These are phyloP conservation scores for Monodelphis domestica DNA, from an alignment of 2,797 vertebrate genomes.

Conservation along the genomic window DNA sequence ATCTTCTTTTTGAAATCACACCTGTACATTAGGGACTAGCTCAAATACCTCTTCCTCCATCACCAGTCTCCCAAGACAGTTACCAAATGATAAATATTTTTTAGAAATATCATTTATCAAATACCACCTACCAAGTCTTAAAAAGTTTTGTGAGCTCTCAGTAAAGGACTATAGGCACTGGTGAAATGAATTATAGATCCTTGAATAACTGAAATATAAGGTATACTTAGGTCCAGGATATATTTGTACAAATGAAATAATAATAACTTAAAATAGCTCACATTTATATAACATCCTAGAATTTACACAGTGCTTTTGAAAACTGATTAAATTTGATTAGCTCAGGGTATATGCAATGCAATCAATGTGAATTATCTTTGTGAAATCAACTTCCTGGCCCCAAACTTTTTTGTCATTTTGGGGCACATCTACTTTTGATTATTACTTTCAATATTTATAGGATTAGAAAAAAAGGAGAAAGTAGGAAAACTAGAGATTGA, in stretches of 20 bases:
- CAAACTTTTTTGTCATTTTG: constrained; percentile 33
- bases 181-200: background rate
- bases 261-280: background rate
- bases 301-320: background rate
- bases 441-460: constrained; percentile 33
- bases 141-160: background rate
- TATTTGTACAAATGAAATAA: background rate
- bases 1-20: background rate
- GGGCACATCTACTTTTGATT: background rate
- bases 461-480: constrained; percentile 10
- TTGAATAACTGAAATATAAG: background rate
- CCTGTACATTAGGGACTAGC: background rate
- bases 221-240: background rate
- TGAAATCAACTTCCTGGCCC: constrained; percentile 7
- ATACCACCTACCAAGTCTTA: background rate
- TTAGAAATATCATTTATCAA: background rate
- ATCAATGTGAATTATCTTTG: constrained; percentile 41
- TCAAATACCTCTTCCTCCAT: background rate
- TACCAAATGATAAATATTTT: background rate
- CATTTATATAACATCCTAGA: background rate
- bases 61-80: background rate
- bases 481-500: background rate
- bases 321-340: background rate
- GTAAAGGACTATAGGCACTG: background rate
- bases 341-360: background rate